Evolutionary conservation across 1,140 invertebrate genomes (phyloP).

Genomic region (Ericerus pela): DNA sequence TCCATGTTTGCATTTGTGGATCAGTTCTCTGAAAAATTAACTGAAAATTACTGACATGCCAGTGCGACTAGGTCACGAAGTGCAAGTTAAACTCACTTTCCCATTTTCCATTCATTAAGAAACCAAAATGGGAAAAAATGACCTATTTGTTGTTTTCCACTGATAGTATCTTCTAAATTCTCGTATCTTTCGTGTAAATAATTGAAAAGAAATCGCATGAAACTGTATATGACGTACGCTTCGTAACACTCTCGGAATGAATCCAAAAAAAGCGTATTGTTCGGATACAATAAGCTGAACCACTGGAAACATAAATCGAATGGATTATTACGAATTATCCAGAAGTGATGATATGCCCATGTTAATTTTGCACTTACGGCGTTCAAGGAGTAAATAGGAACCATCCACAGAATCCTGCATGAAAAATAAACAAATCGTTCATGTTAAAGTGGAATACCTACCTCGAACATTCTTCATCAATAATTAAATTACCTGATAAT

Average conservation of each 20-base stretch:
- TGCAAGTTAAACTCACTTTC: constrained; percentile 32
- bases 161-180: constrained; percentile 63
- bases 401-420: constrained; percentile 88
- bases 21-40: constrained; percentile 48
- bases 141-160: constrained; percentile 67
- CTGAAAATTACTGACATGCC: background rate
- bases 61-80: background rate
- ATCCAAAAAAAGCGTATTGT: constrained; percentile 79
- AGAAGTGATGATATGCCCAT: constrained; percentile 34
- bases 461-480: constrained; percentile 1
- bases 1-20: constrained; percentile 89
- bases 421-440: background rate
- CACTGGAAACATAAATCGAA: constrained; percentile 47
- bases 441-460: constrained; percentile 9
- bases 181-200: constrained; percentile 66
- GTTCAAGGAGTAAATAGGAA: constrained; percentile 90
- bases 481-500: constrained; percentile 63
- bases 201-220: constrained; percentile 86
- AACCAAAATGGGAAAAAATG: constrained; percentile 76
- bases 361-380: constrained; percentile 54
- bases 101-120: constrained; percentile 73
- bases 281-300: constrained; percentile 65
- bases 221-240: constrained; percentile 94
- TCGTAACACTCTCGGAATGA: constrained; percentile 89
- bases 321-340: background rate